Conservation (phyloP, 1,140 invertebrate species). For the Heterodera carotae region DNA sequence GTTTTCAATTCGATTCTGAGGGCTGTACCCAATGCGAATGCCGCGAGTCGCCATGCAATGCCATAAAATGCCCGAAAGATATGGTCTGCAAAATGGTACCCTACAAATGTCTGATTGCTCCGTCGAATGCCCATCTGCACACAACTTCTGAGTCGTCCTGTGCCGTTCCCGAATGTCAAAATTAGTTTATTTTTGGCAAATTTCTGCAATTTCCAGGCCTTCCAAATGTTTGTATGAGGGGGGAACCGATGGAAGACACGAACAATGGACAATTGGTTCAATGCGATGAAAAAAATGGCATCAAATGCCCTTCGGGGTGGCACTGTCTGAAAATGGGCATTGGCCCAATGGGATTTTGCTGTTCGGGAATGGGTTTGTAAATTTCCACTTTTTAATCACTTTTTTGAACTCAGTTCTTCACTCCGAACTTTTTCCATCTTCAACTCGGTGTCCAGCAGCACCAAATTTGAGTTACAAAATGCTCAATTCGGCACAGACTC, state of each 20-base stretch:
- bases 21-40: slow-evolving; percentile 20
- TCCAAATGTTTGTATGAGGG: slow-evolving; percentile 52
- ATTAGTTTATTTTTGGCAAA: neutral
- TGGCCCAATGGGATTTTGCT: slow-evolving; percentile 52
- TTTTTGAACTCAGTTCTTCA: slow-evolving; percentile 27
- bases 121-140: neutral
- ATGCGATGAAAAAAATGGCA: slow-evolving; percentile 39
- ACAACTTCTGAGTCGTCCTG: neutral
- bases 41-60: slow-evolving; percentile 1
- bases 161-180: neutral
- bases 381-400: slow-evolving; percentile 27
- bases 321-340: slow-evolving; percentile 55
- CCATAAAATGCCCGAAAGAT: slow-evolving; percentile 7
- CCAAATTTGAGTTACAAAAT: slow-evolving; percentile 27
- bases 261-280: slow-evolving; percentile 32
- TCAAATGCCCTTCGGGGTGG: slow-evolving; percentile 55
- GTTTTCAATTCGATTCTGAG: slow-evolving; percentile 15
- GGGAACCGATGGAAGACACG: slow-evolving; percentile 50
- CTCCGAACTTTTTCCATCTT: slow-evolving; percentile 25
- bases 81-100: neutral
- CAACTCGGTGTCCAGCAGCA: slow-evolving; percentile 43
- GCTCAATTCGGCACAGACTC: neutral
- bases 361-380: slow-evolving; percentile 43
- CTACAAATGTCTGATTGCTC: slow-evolving; percentile 16
- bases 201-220: slow-evolving; percentile 43